Evolutionary conservation across 2,888 invertebrate genomes (phyloP), one percentile per base, ranked within the genome.

Genomic region (Sarcophaga subvicina): DNA sequence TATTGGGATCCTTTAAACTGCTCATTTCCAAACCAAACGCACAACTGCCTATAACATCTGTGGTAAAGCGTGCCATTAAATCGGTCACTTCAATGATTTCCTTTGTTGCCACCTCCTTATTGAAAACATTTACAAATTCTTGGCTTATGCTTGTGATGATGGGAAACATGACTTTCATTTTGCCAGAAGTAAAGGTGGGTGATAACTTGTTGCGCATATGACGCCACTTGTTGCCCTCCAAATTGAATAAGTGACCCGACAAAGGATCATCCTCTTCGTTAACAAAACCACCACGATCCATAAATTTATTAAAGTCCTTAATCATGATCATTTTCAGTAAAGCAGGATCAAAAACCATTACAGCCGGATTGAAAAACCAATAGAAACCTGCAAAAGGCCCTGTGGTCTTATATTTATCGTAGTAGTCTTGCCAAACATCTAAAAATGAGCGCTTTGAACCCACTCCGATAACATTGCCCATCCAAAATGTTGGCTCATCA

Each of bases 21-120:
- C 93, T 94, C 87, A 93, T 92, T 20, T 94, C 93, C 11, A 94
- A 91, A 17, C 94, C 94, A 88, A 94, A 94, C 4, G 94, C 94
- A 88, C 93, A 93, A 1, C 91, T 91, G 17, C 94, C 94, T 70
- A 95, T 94, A 0, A 94, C 94, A 88, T 95, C 95, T 2, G 94
- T 94, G 3, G 94, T 94, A 78, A 92, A 94, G 2, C 94, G 91
- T 0, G 93, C 93, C 73, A 93, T 90, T 1, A 93, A 77, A 25
- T 94, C 94, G 86, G 93, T 93, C 4, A 94, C 89, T 75, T 95
- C 94, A 0, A 91, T 22, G 2, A 94, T 73, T 3, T 86, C 71
- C 4, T 81, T 22, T 3, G 64, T 37, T 0, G 22, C 54, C 0
- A 90, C 88, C 5, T 87, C 60, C 5, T 90, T 87, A 1, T 70